These are phyloP conservation scores for Metridium senile DNA, from an alignment of 92 coral and sea anemone genomes.

Conservation along the genomic window DNA sequence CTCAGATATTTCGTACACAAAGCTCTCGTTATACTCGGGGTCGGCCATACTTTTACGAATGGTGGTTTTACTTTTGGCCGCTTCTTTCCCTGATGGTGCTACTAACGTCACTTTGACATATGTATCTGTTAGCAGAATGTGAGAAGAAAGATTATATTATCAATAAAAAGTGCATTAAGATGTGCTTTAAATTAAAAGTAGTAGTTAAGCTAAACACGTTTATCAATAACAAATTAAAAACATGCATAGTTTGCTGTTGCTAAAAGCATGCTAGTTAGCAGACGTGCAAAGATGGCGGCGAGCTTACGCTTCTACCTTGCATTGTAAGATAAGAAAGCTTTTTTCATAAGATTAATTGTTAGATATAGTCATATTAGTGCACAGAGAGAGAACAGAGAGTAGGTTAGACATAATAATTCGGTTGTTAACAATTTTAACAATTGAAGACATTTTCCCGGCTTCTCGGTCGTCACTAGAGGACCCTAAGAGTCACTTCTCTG, in stretches of 20 bases:
- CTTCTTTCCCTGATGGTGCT: conserved; percentile 94
- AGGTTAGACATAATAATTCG: not conserved
- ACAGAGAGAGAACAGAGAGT: not conserved
- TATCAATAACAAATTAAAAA: not conserved
- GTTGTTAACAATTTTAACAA: not conserved
- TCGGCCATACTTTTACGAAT: conserved; percentile 99
- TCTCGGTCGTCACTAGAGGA: no score
- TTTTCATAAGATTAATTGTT: not conserved
- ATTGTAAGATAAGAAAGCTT: not conserved
- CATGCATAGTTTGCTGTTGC: not conserved
- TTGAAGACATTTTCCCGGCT: not conserved
- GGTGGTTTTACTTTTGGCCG: conserved; percentile 98
- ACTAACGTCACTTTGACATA: conserved; percentile 98
- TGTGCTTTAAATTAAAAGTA: not conserved
- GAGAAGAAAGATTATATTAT: conserved; percentile 19
- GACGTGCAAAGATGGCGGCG: conserved; percentile 5
- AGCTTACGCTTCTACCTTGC: not conserved
- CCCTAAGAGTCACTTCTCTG: no score
- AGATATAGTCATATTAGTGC: not conserved
- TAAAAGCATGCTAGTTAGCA: not conserved
- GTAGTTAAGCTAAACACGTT: not conserved
- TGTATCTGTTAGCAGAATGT: conserved; percentile 80
- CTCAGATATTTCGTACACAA: conserved; percentile 98
- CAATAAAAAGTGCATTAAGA: conserved; percentile 6
- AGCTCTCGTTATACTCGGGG: conserved; percentile 99